Conservation (phyloP, 2,113 vertebrate genomes). For the Trogon surrucura region DNA sequence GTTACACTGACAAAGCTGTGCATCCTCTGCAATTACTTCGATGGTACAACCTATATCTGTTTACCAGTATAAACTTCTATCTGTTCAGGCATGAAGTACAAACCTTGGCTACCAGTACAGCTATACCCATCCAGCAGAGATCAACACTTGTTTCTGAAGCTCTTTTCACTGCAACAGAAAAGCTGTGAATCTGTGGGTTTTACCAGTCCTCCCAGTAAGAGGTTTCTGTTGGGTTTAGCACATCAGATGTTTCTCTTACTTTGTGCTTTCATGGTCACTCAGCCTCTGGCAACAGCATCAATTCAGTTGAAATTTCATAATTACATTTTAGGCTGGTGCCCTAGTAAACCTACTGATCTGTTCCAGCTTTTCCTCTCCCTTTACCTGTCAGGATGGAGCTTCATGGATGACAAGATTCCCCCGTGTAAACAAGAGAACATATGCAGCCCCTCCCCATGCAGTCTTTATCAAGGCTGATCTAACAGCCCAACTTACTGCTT, state of each 20-base stretch:
- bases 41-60: not conserved
- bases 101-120: not conserved
- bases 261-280: not conserved
- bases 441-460: not conserved
- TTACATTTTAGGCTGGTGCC: not conserved
- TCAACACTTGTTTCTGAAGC: not conserved
- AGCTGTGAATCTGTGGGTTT: not conserved
- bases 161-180: not conserved
- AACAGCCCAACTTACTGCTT: slow-evolving; percentile 1
- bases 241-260: not conserved
- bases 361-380: not conserved
- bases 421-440: not conserved
- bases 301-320: not conserved
- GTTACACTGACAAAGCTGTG: not conserved
- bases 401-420: not conserved
- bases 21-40: not conserved
- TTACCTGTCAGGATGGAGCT: not conserved
- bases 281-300: not conserved
- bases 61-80: not conserved
- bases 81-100: not conserved
- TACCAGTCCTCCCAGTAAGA: not conserved
- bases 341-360: not conserved
- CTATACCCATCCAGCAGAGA: not conserved
- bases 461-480: slow-evolving; percentile 21
- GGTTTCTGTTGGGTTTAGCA: not conserved